A percentile compares a stretch with the other conserved stretches of the same genome.
Evolutionary conservation across 2,113 vertebrate species (phyloP).

Genomic region (Poeciliopsis turrubarensis): DNA sequence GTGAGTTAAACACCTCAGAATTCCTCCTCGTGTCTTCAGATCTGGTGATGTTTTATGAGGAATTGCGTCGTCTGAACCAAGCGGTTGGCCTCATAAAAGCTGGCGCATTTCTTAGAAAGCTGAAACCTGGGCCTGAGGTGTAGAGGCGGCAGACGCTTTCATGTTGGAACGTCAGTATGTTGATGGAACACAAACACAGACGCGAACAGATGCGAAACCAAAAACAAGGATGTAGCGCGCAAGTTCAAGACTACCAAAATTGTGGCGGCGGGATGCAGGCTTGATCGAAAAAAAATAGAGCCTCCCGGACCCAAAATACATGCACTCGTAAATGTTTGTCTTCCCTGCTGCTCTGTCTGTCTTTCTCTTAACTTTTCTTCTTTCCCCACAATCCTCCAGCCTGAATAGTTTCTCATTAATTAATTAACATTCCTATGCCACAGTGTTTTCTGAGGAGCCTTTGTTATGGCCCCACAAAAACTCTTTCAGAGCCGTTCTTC

Average conservation of each 20-base stretch:
- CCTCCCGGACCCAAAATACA: slow-evolving; percentile 20
- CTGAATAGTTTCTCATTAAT: slow-evolving; percentile 82
- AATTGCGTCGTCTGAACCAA: slow-evolving; percentile 35
- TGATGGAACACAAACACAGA: not conserved
- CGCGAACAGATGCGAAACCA: slow-evolving; percentile 1
- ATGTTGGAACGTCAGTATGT: slow-evolving; percentile 3
- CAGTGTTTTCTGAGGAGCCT: slow-evolving; percentile 78
- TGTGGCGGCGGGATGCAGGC: not conserved
- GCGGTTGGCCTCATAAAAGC: slow-evolving; percentile 16
- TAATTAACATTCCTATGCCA: slow-evolving; percentile 83
- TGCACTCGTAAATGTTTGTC: slow-evolving; percentile 13
- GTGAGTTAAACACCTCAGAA: not conserved
- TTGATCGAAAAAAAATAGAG: slow-evolving; percentile 10
- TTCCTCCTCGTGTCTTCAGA: slow-evolving; percentile 10
- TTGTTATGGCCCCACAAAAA: slow-evolving; percentile 77
- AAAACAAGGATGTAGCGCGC: slow-evolving; percentile 1
- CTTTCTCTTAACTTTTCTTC: slow-evolving; percentile 45
- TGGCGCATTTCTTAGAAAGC: slow-evolving; percentile 31
- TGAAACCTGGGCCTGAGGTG: slow-evolving; percentile 7
- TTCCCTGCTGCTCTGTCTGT: slow-evolving; percentile 10
- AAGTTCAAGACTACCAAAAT: not conserved
- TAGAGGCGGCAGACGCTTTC: slow-evolving; percentile 7
- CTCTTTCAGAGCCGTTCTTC: slow-evolving; percentile 74
- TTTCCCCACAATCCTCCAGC: slow-evolving; percentile 62
- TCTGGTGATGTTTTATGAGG: slow-evolving; percentile 23